Base-by-base conservation (phyloP, 2,113 vertebrate species). In the Aviceda subcristata region DNA sequence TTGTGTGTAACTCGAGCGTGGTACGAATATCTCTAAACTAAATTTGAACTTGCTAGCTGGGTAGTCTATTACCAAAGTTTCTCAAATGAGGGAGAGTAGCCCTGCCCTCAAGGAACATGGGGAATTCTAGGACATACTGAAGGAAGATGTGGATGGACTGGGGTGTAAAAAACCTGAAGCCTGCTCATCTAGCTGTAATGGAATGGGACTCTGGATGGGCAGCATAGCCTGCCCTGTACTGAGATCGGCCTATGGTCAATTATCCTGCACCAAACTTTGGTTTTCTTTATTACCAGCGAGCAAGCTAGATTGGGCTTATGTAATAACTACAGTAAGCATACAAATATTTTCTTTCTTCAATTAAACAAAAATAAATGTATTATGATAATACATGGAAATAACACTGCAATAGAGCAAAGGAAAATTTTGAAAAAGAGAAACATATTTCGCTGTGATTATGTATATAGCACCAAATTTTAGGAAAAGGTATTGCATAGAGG, bases 1-100 rank as follows among this genome's bases (percentile, higher is more conserved):
- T 12, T 1, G 0, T 4, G 45, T 13, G 7, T 39, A 39, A 67
- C n/a, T 38, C 0, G 0, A 73, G 22, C 5, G 8, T 6, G 21
- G 41, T 45, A 82, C 66, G 36, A 71, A 10, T 62, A 8, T 7
- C 32, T 53, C 51, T 60, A 16, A 69, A 67, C 18, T 39, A 78
- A 66, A 53, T 8, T 18, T 30, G 45, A 92, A 71, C 60, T 34
- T 9, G 2, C 20, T 38, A 16, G 23, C 41, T 66, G 55, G 20
- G 29, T 6, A 19, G 32, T 15, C 34, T 38, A 1, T 23, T 43
- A 46, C 45, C 0, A 4, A 36, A 41, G 32, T 19, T 53, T 45
- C 63, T 75, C 21, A 88, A 56, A 39, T 2, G 56, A 71, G 7
- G 22, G 12, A 0, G 9, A 13, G 38, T 7, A 68, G 68, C 48